Percentiles rank a stretch among this genome's conserved stretches.
Conservation (phyloP, 2,797 vertebrate species). For the Anisognathus igniventris region DNA sequence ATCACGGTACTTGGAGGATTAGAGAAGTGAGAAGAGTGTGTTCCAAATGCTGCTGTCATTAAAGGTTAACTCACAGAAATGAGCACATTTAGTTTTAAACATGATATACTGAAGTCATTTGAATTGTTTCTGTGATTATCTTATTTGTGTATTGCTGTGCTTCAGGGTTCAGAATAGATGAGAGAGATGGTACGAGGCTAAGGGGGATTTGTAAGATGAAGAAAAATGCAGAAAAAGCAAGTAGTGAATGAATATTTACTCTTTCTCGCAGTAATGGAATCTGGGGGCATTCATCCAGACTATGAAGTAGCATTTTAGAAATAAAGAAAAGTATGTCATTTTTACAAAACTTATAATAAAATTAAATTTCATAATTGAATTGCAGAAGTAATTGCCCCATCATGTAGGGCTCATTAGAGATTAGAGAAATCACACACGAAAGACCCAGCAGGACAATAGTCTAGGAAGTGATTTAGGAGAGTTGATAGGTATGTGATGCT, state of each 20-base stretch:
- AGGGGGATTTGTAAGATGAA: not conserved
- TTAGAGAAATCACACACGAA: not conserved
- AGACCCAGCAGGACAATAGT: not conserved
- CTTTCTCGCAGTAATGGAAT: not conserved
- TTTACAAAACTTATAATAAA: not conserved
- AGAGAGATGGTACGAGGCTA: not conserved
- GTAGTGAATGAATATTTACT: not conserved
- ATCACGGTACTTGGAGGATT: not conserved
- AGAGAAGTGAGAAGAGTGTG: not conserved
- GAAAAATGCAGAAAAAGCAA: not conserved
- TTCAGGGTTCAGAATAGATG: not conserved
- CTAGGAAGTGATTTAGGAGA: not conserved
- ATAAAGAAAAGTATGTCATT: not conserved
- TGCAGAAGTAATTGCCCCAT: not conserved
- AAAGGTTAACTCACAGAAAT: not conserved
- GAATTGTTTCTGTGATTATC: not conserved
- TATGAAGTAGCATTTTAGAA: not conserved
- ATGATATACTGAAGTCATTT: not conserved
- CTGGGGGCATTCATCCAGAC: not conserved
- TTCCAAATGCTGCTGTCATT: not conserved
- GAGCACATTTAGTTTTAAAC: not conserved
- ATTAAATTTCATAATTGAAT: not conserved
- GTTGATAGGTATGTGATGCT: not conserved
- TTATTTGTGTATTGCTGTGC: not conserved
- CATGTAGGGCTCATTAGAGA: not conserved